phyloP scores from a whole-genome alignment of 2,113 vertebrate species.

The Lasiurus cinereus region DNA sequence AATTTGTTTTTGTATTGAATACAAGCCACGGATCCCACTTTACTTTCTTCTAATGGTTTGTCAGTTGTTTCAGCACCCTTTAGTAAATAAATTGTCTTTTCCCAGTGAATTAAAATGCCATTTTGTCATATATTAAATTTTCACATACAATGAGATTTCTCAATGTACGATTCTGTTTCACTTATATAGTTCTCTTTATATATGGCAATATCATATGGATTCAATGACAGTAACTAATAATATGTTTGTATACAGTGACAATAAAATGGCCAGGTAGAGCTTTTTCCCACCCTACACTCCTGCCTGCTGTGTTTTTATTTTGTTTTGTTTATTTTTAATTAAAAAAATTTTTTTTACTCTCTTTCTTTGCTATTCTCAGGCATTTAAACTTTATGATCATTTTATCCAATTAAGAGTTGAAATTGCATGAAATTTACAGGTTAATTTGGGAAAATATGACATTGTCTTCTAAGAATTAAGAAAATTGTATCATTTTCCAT shows the following conservation, averaged over 20 bases:
- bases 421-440: constrained; percentile 17
- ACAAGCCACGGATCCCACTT: neutral
- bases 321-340: too few species aligned
- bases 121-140: neutral
- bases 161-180: neutral
- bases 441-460: constrained; percentile 39
- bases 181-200: constrained; percentile 26
- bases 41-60: constrained; percentile 46
- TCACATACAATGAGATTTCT: constrained; percentile 3
- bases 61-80: neutral
- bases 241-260: neutral
- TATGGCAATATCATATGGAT: neutral
- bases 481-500: constrained; percentile 23
- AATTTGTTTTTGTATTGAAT: constrained; percentile 42
- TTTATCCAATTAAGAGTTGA: constrained; percentile 12
- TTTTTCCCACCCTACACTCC: neutral
- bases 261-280: neutral
- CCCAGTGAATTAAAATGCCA: neutral
- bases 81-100: constrained; percentile 52
- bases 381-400: constrained; percentile 50
- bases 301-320: neutral
- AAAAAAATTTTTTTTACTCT: neutral
- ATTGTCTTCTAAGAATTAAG: constrained; percentile 44
- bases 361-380: neutral
- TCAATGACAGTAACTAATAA: neutral